A percentile compares a stretch with the other conserved stretches of the same genome.
phyloP scores from a whole-genome alignment of 2,888 invertebrate species.

The Busseola fusca region DNA sequence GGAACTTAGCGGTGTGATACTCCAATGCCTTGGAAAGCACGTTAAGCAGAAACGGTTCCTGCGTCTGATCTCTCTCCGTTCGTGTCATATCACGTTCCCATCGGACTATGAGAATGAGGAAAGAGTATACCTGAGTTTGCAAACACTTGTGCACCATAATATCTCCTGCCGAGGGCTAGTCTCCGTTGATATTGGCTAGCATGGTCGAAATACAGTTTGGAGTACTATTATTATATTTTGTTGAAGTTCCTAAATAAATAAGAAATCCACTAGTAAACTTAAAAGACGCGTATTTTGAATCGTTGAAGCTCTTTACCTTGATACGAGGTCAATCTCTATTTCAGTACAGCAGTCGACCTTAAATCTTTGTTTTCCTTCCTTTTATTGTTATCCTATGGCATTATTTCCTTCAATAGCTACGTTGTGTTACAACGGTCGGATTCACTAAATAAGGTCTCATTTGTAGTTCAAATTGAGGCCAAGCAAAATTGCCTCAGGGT shows the following conservation, averaged over 20 bases:
- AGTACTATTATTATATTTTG: too few relatives aligned
- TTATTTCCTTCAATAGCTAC: background rate
- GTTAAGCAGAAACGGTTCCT: too few relatives aligned
- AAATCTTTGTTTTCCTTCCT: constrained; percentile 43
- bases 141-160: too few relatives aligned
- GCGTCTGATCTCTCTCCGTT: too few relatives aligned
- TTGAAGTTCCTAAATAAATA: background rate
- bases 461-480: background rate
- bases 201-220: too few relatives aligned
- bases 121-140: too few relatives aligned
- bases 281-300: background rate
- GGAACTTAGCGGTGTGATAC: too few relatives aligned
- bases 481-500: background rate
- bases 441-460: background rate
- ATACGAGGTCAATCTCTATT: constrained; percentile 23
- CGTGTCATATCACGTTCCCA: too few relatives aligned
- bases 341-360: constrained; percentile 29
- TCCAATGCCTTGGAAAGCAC: too few relatives aligned
- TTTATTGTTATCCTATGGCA: constrained; percentile 13
- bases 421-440: background rate
- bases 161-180: too few relatives aligned
- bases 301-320: constrained; percentile 16
- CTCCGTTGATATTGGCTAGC: too few relatives aligned
- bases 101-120: too few relatives aligned
- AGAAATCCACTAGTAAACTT: background rate